Evolutionary conservation across 2,888 invertebrate species (phyloP), one percentile per base, ranked within the genome.

Genomic region (Tetranychus piercei): DNA sequence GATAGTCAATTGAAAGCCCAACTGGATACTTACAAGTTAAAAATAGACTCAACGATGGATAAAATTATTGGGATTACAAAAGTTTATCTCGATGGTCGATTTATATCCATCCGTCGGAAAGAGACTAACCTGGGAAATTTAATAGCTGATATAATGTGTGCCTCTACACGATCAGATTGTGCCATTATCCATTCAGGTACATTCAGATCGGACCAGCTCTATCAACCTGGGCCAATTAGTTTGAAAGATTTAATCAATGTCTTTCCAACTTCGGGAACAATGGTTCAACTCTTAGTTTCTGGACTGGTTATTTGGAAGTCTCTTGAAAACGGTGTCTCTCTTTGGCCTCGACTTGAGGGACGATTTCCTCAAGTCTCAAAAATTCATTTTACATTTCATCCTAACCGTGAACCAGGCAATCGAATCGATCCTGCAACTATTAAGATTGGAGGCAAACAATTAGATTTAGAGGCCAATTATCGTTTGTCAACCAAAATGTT

Each of bases 101-200:
- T 94, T 84, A 86, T 88, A 0, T 85, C 87, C 67, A 88, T 94
- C 74, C 85, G 94, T 23, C 89, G 90, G 0, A 84, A 87, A 77
- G 94, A 94, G 84, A 90, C 91, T n/a, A 94, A 93, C 84, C 84
- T 94, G 65, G 93, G 83, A n/a, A 84, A 84, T 79, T 83, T 84
- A 81, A 88, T 92, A 22, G 81, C 82, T 73, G 85, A 85, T 79
- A 82, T 85, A 15, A 87, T 92, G 76, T 83, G 92, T 0, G 89
- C 91, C 9, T 23, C 67, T 6, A 90, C 91, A 0, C 89, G 90
- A 0, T 91, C 92, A 0, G 93, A 94, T 81, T 84, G 91, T 73
- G 91, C 91, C 9, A 82, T 94, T 20, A 83, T 93, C 70, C 94
- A 94, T 83, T 91, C 92, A 0, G 93, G 91, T 20, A 91, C 91